Percentiles rank a stretch among this genome's conserved stretches.
phyloP scores from a whole-genome alignment of 2,797 vertebrate genomes.

The Hydrolagus colliei region DNA sequence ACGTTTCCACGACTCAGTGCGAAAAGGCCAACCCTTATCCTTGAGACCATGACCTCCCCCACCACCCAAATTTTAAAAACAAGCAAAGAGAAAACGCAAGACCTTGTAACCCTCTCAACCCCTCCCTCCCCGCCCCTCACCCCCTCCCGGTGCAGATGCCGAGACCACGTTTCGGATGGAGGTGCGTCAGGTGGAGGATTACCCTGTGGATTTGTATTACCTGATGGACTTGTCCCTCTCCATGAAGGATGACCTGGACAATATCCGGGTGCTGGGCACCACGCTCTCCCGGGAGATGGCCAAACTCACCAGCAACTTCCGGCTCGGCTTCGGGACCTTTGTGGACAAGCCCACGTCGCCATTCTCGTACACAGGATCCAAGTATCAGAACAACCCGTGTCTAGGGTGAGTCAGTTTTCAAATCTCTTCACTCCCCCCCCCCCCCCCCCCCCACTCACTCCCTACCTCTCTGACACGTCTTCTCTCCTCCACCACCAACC shows the following conservation, averaged over 20 bases:
- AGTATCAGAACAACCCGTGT: conserved; percentile 90
- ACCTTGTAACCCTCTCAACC: too few species aligned
- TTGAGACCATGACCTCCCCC: too few species aligned
- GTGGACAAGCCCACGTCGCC: conserved; percentile 96
- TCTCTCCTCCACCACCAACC: too few species aligned
- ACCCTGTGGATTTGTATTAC: conserved; percentile 95
- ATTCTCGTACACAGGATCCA: conserved; percentile 85
- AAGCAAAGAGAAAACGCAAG: too few species aligned
- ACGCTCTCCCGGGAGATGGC: conserved; percentile 89
- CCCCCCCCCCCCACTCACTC: neutral
- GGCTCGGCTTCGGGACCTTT: conserved; percentile 88
- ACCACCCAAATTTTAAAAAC: too few species aligned
- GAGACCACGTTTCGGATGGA: conserved; percentile 73
- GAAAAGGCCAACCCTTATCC: too few species aligned
- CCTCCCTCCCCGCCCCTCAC: too few species aligned
- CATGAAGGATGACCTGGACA: conserved; percentile 94
- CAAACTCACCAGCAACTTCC: conserved; percentile 94
- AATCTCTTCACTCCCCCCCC: neutral
- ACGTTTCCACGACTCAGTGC: too few species aligned
- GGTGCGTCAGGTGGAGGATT: conserved; percentile 94
- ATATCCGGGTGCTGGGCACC: conserved; percentile 84
- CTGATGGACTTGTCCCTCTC: conserved; percentile 97
- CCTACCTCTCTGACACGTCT: neutral
- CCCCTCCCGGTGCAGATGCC: conserved; percentile 58
- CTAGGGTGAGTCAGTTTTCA: conserved; percentile 66